Evolutionary conservation across 2,797 vertebrate genomes (phyloP).

Genomic region (Danio jaintianensis): DNA sequence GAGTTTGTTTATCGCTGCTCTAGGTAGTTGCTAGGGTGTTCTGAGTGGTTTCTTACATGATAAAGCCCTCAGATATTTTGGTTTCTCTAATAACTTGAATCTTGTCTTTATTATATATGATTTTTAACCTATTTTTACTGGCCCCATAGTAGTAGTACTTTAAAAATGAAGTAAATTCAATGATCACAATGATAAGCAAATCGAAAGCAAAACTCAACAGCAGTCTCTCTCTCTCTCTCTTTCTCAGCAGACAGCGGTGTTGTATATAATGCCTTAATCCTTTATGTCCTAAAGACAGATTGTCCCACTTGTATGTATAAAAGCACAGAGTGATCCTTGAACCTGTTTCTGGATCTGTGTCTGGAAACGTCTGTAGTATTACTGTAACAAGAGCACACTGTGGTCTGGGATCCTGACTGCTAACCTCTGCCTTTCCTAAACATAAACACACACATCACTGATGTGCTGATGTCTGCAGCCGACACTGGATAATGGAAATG

Average conservation of each 20-base stretch:
- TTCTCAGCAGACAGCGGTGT: not conserved
- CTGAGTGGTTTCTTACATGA: not conserved
- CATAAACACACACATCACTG: slow-evolving; percentile 33
- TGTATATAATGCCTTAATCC: not conserved
- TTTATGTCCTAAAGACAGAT: not conserved
- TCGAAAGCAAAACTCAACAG: not conserved
- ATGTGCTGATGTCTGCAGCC: slow-evolving; percentile 34
- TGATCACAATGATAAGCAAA: no score
- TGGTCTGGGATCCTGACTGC: slow-evolving; percentile 7
- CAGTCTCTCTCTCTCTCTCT: not conserved
- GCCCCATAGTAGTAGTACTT: no score
- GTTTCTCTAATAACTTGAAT: not conserved
- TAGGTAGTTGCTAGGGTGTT: not conserved
- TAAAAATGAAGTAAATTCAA: no score
- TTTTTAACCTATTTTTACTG: not conserved
- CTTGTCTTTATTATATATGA: not conserved
- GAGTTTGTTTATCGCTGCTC: no score
- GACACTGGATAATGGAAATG: slow-evolving; percentile 6
- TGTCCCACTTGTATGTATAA: not conserved
- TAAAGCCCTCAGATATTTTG: not conserved
- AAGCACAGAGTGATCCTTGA: not conserved
- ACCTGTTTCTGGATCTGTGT: not conserved
- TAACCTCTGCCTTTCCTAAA: not conserved
- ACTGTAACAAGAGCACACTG: slow-evolving; percentile 26
- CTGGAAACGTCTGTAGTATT: not conserved